phyloP scores from a whole-genome alignment of 53 echinoderm and acorn worm genomes.

The Holothuria scabra region DNA sequence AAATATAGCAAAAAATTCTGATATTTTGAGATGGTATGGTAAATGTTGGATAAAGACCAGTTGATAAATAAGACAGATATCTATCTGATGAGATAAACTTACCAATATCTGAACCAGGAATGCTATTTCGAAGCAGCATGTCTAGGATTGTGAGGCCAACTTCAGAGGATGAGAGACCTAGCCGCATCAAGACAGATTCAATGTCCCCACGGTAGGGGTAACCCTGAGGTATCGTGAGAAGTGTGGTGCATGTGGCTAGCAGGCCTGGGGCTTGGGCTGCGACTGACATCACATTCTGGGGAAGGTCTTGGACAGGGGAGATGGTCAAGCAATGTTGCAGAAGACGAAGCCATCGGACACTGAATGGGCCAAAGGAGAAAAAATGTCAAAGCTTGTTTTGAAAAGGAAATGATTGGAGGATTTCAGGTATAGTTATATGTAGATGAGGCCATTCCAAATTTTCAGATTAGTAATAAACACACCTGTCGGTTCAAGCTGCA shows the following conservation, averaged over 20 bases:
- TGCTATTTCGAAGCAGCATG: slow-evolving; percentile 81
- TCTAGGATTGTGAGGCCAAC: slow-evolving; percentile 89
- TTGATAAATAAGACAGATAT: no score
- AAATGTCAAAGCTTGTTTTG: background rate
- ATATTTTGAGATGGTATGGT: no score
- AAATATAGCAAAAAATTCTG: no score
- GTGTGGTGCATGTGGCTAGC: slow-evolving; percentile 87
- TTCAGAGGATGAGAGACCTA: slow-evolving; percentile 83
- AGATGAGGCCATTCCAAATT: no score
- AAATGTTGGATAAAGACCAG: no score
- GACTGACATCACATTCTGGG: slow-evolving; percentile 28
- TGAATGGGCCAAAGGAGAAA: slow-evolving; percentile 5
- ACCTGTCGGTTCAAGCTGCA: no score
- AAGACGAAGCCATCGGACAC: slow-evolving; percentile 92
- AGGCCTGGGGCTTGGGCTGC: slow-evolving; percentile 84
- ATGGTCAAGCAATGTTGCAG: slow-evolving; percentile 93
- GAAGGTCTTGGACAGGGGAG: slow-evolving; percentile 51
- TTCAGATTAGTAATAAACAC: no score
- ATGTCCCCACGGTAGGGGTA: slow-evolving; percentile 81
- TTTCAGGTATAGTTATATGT: no score
- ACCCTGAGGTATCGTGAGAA: slow-evolving; percentile 89
- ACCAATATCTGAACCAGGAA: slow-evolving; percentile 42
- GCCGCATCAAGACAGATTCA: slow-evolving; percentile 87
- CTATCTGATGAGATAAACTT: no score
- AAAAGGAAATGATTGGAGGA: background rate